Base-by-base conservation (phyloP, 2,797 vertebrate genomes). In the Agapornis canus region DNA sequence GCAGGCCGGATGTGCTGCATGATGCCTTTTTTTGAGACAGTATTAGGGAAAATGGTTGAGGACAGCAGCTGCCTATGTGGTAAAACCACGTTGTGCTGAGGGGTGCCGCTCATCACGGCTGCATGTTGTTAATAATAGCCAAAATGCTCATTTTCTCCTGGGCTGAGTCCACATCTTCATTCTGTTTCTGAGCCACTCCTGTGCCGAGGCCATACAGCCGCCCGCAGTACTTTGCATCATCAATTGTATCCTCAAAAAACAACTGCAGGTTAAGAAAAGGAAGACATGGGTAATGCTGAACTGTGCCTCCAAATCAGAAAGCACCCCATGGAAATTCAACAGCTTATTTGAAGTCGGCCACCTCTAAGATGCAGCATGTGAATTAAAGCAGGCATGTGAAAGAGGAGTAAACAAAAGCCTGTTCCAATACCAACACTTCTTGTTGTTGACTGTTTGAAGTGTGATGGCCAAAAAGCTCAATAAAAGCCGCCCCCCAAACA, bases 161-260 rank as follows among this genome's bases (percentile, higher is more conserved):
- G 49, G 97, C 98, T 1, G 97, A 97, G 95, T 98, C 98, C 94
- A 96, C 95, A 56, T 98, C 98, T 96, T 99, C 99, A 31, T 98
- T 99, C 97, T 99, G 99, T 65, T 98, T 99, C 95, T 99, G 99
- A 85, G 97, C 98, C 95, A 99, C 99, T 85, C 99, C 99, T 0
- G 99, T 99, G 88, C 99, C 99, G 84, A 99, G 98, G 88, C 99
- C 99, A 42, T 99, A 99, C 71, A 99, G 97, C 68, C 99, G 98
- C 91, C 99, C 99, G 47, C 99, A 99, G 88, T 99, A 99, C 96
- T 99, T 99, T n/a, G 99, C 99, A 81, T 99, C 99, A 26, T 99
- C 99, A 43, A 99, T 99, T 97, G 99, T 99, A 98, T 99, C 99
- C 96, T 99, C 99, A 87, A 99, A 99, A 97, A 99, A 99, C 70